Evolutionary conservation across 2,888 invertebrate genomes (phyloP).

Genomic region (Drosophila meridionalis): DNA sequence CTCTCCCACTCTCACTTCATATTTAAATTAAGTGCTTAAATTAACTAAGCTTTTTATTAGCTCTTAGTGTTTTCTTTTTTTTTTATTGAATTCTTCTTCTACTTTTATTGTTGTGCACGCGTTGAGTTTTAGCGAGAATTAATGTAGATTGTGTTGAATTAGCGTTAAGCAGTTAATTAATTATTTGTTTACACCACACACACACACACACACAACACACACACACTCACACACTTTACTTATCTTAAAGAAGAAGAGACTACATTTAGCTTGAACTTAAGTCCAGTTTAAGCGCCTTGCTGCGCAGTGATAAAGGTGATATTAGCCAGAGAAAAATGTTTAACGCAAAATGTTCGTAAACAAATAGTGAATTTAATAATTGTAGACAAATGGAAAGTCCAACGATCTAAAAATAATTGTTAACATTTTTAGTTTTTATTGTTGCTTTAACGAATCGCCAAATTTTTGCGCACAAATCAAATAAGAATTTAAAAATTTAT

Average conservation of each 20-base stretch:
- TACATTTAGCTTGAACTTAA: conserved; percentile 69
- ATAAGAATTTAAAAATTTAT: conserved; percentile 27
- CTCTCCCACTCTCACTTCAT: conserved; percentile 49
- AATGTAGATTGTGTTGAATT: conserved; percentile 51
- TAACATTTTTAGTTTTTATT: conserved; percentile 64
- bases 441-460: conserved; percentile 56
- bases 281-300: conserved; percentile 53
- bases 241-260: conserved; percentile 55
- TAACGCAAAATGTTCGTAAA: conserved; percentile 56
- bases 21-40: conserved; percentile 69
- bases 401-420: conserved; percentile 62
- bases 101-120: conserved; percentile 51
- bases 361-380: conserved; percentile 73
- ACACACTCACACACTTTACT: conserved; percentile 13
- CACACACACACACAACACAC: conserved; percentile 18
- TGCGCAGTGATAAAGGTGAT: conserved; percentile 76
- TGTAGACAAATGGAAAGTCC: conserved; percentile 51
- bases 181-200: conserved; percentile 58
- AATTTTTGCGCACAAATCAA: conserved; percentile 64
- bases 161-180: conserved; percentile 62
- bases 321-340: conserved; percentile 64
- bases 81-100: conserved; percentile 39
- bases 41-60: conserved; percentile 65
- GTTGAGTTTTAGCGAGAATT: conserved; percentile 40
- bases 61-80: conserved; percentile 48